Evolutionary conservation across 1,140 invertebrate genomes (phyloP), one percentile per base, ranked within the genome.

Genomic region (Ooceraea biroi): DNA sequence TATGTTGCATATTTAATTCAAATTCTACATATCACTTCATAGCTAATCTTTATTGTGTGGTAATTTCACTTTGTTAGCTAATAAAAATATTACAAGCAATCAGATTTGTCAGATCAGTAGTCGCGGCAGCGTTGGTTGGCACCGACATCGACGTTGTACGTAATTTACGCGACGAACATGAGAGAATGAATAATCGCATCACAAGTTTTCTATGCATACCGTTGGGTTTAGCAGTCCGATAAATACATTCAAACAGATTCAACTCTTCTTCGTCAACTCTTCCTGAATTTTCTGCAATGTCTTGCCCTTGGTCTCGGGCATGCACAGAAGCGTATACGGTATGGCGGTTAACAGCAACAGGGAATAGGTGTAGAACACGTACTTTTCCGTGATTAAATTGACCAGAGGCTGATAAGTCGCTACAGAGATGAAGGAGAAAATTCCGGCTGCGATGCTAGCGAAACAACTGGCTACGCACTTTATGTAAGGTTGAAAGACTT

Each of bases 341-440:
- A 87, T 22, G 0, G 86, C 71, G 0, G 89, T 55, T 0, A 65
- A 3, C 8, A 88, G 3, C 8, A 72, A 11, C 17, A 63, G 25
- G n/a, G 55, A 86, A 57, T 98, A 98, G 17, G 96, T 92, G 94
- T 96, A 96, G 92, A 97, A 98, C 57, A 96, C 95, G 72, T 96
- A 96, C 91, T 97, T 96, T 30, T 96, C 95, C 17, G 95, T 95
- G 25, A 97, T 94, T 2, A 92, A 82, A 86, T 96, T 94, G 44
- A 95, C 92, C 74, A 97, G 93, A 0, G 96, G 94, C 91, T 96
- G 95, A 94, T 97, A 98, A 84, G 97, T 96, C 88, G 97, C 96
- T 22, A 97, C 97, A n/a, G 97, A 95, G 3, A 97, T 91, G 84
- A 98, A 97, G 65, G 97, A 96, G 74, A 96, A 95, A 1, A 96